Evolutionary conservation across 2,888 invertebrate genomes (phyloP).

Genomic region (Alentia gelatinosa): DNA sequence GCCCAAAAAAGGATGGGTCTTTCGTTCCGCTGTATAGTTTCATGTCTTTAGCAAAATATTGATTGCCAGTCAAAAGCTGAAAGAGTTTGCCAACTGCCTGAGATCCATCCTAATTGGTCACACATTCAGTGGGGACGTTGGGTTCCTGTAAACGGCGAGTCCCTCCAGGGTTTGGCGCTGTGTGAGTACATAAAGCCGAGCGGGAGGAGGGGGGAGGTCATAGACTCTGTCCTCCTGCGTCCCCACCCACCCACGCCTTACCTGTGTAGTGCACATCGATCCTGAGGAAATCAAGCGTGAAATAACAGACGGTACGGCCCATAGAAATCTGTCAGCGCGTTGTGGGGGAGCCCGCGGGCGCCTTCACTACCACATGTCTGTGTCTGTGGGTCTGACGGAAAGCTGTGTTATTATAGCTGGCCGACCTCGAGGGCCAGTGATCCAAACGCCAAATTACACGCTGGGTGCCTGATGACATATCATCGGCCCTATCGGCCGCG

Average conservation of each 20-base stretch:
- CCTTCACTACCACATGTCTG: neutral
- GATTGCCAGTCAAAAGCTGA: neutral
- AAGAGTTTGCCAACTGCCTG: neutral
- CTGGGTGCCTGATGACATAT: neutral
- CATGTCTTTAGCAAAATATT: neutral
- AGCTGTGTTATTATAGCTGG: neutral
- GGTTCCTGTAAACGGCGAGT: neutral
- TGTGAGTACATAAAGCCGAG: no score
- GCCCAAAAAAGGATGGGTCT: neutral
- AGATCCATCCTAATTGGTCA: neutral
- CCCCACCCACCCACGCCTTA: neutral
- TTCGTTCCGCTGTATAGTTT: neutral
- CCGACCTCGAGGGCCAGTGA: neutral
- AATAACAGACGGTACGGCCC: neutral
- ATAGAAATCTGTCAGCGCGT: conserved; percentile 15
- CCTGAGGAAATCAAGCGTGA: neutral
- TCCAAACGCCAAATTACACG: conserved; percentile 21
- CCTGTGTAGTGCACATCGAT: conserved; percentile 14
- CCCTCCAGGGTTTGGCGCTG: neutral
- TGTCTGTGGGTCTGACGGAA: neutral
- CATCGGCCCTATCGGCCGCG: conserved; percentile 9
- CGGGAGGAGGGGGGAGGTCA: neutral
- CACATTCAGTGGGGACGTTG: neutral
- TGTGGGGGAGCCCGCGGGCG: neutral
- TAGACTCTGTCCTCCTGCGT: neutral